A percentile compares a stretch with the other conserved stretches of the same genome.
Conservation (phyloP, 1,140 invertebrate genomes). For the Panagrolaimus sp. region DNA sequence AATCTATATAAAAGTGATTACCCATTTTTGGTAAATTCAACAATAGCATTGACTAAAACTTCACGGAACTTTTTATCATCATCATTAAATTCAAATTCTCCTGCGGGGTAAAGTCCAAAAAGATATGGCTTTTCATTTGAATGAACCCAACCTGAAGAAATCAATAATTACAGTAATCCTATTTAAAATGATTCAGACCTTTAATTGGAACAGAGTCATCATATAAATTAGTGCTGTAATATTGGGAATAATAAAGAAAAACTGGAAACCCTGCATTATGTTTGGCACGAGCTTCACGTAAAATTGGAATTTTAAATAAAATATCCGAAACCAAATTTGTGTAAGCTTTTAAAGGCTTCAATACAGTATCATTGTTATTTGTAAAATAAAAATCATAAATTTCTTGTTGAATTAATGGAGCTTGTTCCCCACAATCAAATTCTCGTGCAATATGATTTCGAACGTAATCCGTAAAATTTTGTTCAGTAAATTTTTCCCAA, state of each 20-base stretch:
- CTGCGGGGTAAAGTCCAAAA: background rate
- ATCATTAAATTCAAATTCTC: background rate
- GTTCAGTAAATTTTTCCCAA: background rate
- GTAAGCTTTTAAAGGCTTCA: slow-evolving; percentile 13
- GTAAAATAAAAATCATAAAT: slow-evolving; percentile 6
- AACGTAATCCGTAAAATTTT: background rate
- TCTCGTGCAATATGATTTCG: slow-evolving; percentile 1
- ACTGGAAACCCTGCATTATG: background rate
- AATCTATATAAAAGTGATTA: background rate
- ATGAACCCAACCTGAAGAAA: background rate
- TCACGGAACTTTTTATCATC: background rate
- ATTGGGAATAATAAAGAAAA: slow-evolving; percentile 5
- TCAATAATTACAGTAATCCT: too few relatives aligned
- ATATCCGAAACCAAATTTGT: background rate
- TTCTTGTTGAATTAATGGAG: slow-evolving; percentile 15
- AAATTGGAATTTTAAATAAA: slow-evolving; percentile 13
- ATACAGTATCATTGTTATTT: background rate
- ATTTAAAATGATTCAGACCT: background rate
- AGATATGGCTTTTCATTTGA: background rate
- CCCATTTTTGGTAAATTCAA: slow-evolving; percentile 2
- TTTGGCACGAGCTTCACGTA: background rate
- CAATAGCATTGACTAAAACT: background rate
- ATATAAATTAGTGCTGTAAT: background rate
- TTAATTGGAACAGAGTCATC: background rate
- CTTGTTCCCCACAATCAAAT: background rate